These are phyloP conservation scores for Microctonus aethiopoides DNA, from an alignment of 2,888 invertebrate genomes.

Conservation along the genomic window DNA sequence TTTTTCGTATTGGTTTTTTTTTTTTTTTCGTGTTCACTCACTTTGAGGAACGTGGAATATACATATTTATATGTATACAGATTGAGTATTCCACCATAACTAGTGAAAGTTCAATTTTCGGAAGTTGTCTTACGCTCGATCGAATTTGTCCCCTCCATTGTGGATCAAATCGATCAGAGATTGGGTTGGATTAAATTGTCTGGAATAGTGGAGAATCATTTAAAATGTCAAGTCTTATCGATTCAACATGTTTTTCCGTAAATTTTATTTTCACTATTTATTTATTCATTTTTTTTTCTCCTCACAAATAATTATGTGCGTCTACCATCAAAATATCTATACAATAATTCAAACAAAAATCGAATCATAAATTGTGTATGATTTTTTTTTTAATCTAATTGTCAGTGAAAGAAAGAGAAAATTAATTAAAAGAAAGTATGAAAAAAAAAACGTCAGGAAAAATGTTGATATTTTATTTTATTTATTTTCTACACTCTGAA, in stretches of 20 bases:
- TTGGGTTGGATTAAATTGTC: conserved; percentile 25
- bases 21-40: neutral
- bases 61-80: neutral
- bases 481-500: neutral
- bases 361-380: too few species aligned
- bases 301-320: too few species aligned
- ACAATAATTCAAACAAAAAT: too few species aligned
- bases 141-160: conserved; percentile 1
- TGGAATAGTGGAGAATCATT: conserved; percentile 23
- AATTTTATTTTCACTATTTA: neutral
- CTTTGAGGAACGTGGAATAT: neutral
- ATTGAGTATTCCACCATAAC: neutral
- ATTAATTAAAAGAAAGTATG: too few species aligned
- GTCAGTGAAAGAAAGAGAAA: too few species aligned
- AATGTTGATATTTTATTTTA: too few species aligned
- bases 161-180: conserved; percentile 20
- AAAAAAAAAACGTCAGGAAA: too few species aligned
- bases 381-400: too few species aligned
- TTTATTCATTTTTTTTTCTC: too few species aligned
- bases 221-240: neutral
- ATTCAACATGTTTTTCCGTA: neutral
- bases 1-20: neutral
- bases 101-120: conserved; percentile 18
- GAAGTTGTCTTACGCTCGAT: conserved; percentile 18
- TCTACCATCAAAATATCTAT: too few species aligned